These are phyloP conservation scores for Drosophila neocordata DNA, from an alignment of 1,140 invertebrate species.

Conservation along the genomic window DNA sequence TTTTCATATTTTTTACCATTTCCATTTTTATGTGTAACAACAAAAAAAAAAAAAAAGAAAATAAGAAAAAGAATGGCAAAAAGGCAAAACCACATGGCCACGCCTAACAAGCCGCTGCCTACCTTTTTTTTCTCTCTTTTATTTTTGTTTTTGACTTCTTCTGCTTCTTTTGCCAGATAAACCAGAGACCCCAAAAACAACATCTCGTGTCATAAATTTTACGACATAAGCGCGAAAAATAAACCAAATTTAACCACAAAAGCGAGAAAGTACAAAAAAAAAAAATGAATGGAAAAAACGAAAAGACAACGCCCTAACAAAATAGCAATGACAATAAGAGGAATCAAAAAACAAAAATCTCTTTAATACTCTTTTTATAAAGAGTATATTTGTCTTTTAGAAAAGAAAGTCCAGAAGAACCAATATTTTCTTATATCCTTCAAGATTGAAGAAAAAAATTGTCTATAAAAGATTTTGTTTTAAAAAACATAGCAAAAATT, in stretches of 20 bases:
- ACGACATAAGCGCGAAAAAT: conserved; percentile 66
- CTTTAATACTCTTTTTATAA: neutral
- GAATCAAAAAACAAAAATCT: neutral
- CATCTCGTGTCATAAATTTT: conserved; percentile 77
- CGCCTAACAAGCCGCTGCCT: conserved; percentile 57
- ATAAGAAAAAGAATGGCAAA: conserved; percentile 11
- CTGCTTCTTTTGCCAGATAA: conserved; percentile 41
- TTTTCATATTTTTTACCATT: conserved; percentile 58
- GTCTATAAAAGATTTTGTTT: too few relatives aligned
- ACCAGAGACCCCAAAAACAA: conserved; percentile 55
- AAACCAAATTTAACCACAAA: conserved; percentile 57
- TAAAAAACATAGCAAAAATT: too few relatives aligned
- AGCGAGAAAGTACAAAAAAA: neutral
- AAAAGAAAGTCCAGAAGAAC: too few relatives aligned
- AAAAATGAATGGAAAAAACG: conserved; percentile 32
- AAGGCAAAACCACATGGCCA: conserved; percentile 43
- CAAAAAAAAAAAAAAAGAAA: conserved; percentile 28
- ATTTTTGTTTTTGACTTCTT: conserved; percentile 6
- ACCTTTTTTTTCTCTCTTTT: conserved; percentile 52
- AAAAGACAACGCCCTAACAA: neutral
- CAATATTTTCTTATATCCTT: too few relatives aligned
- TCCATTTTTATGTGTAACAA: conserved; percentile 53
- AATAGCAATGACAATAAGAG: conserved; percentile 11
- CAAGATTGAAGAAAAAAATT: too few relatives aligned
- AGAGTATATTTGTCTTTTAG: neutral